These are phyloP conservation scores for Mixornis gularis DNA, from an alignment of 2,113 vertebrate genomes.

Conservation along the genomic window DNA sequence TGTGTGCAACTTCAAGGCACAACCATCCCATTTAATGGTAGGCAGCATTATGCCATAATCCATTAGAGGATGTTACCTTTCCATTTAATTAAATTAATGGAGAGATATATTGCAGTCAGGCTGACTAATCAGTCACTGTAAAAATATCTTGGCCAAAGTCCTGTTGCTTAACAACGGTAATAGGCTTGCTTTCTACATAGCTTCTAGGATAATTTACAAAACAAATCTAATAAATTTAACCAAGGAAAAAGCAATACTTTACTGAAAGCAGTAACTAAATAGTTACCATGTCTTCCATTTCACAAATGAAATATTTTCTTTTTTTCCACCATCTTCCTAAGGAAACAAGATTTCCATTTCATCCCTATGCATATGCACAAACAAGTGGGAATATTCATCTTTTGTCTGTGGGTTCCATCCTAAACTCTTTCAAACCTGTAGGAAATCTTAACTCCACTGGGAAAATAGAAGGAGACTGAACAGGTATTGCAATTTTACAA, in stretches of 20 bases:
- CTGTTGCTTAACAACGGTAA: not conserved
- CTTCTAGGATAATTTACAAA: not conserved
- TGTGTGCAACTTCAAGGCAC: not conserved
- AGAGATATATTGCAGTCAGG: not conserved
- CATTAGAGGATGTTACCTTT: not conserved
- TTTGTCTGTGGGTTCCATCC: not conserved
- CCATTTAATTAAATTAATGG: constrained; percentile 19
- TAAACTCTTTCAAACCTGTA: not conserved
- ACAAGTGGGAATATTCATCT: not conserved
- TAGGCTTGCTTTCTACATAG: not conserved
- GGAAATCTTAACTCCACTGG: not conserved
- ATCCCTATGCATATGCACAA: not conserved
- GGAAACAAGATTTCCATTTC: not conserved
- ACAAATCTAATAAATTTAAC: not conserved
- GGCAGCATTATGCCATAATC: not conserved
- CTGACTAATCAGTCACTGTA: not conserved
- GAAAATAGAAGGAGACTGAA: not conserved
- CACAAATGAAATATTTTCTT: not conserved
- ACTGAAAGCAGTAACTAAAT: not conserved
- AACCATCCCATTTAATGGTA: not conserved
- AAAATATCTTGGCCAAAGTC: not conserved
- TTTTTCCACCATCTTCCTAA: not conserved
- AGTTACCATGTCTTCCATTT: not conserved
- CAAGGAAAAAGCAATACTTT: not conserved
- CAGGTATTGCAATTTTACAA: not conserved